Evolutionary conservation across 2,113 vertebrate species (phyloP).

Genomic region (Phainopepla nitens): DNA sequence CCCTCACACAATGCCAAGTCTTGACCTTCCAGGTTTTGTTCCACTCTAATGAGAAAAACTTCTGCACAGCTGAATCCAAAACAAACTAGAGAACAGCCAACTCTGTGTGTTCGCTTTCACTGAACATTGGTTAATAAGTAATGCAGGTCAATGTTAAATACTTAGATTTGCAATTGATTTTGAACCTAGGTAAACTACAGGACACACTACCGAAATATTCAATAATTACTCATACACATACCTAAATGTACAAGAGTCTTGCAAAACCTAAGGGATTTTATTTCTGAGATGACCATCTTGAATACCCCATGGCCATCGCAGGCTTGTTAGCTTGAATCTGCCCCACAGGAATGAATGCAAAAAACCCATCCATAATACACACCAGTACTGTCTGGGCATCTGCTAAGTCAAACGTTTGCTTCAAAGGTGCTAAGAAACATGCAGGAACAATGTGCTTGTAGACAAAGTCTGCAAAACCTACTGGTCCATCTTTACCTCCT

Average conservation of each 20-base stretch:
- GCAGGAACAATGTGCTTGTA: slow-evolving; percentile 98
- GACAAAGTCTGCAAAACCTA: slow-evolving; percentile 95
- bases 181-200: not conserved
- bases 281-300: not conserved
- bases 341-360: not conserved
- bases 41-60: not conserved
- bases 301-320: not conserved
- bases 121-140: not conserved
- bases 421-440: slow-evolving; percentile 94
- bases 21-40: not conserved
- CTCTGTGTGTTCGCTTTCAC: not conserved
- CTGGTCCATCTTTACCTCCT: slow-evolving; percentile 95
- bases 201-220: not conserved
- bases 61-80: not conserved
- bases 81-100: not conserved
- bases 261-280: not conserved
- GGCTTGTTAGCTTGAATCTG: not conserved
- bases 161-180: not conserved
- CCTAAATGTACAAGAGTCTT: not conserved
- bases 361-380: not conserved
- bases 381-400: slow-evolving; percentile 97
- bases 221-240: not conserved
- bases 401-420: slow-evolving; percentile 93
- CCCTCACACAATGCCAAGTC: not conserved
- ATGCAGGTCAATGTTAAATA: not conserved